Evolutionary conservation across 2,113 vertebrate genomes (phyloP).

Genomic region (Dipodomys ordii): DNA sequence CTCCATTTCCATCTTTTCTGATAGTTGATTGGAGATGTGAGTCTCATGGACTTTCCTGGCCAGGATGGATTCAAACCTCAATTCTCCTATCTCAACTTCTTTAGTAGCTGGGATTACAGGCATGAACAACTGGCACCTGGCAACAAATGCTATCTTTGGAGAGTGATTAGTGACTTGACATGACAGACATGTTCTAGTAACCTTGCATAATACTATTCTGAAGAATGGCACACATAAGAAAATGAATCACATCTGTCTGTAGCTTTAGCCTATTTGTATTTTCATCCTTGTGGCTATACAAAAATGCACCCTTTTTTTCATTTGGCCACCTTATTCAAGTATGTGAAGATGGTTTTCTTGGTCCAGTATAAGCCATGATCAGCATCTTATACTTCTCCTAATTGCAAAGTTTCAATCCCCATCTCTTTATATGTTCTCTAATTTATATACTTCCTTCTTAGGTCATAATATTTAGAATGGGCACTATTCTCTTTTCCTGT

Average conservation of each 20-base stretch:
- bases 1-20: too few species aligned
- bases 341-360: not conserved
- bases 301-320: not conserved
- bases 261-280: not conserved
- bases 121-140: too few species aligned
- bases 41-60: too few species aligned
- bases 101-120: too few species aligned
- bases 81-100: too few species aligned
- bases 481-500: too few species aligned
- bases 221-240: not conserved
- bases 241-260: not conserved
- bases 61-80: too few species aligned
- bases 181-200: not conserved
- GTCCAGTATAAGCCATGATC: not conserved
- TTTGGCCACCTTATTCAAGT: fast-evolving
- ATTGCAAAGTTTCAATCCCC: not conserved
- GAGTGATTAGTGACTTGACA: not conserved
- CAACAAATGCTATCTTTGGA: not conserved
- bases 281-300: not conserved
- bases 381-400: not conserved
- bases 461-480: not conserved
- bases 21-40: too few species aligned
- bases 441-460: not conserved
- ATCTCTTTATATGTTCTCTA: not conserved
- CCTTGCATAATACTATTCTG: not conserved